Percentiles rank a stretch among this genome's conserved stretches.
Evolutionary conservation across 2,113 vertebrate species (phyloP).

Genomic region (Passerina amoena): DNA sequence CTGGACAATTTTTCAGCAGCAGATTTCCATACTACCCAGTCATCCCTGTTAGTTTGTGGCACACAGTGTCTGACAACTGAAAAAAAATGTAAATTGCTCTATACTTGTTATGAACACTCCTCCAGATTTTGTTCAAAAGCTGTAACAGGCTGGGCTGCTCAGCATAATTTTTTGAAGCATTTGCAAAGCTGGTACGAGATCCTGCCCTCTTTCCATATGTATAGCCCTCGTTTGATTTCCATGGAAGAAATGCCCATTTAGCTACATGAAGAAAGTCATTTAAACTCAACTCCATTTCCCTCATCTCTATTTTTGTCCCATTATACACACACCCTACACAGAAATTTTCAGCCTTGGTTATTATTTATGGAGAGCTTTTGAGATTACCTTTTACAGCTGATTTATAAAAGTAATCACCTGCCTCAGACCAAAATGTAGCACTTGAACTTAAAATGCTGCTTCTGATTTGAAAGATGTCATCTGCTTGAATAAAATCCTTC

Average conservation of each 20-base stretch:
- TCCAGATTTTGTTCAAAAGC: constrained; percentile 64
- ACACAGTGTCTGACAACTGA: constrained; percentile 55
- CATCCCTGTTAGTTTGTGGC: constrained; percentile 36
- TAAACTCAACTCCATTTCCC: constrained; percentile 50
- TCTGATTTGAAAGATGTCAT: constrained; percentile 47
- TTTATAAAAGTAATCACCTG: constrained; percentile 63
- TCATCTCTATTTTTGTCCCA: constrained; percentile 43
- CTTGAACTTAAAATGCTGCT: constrained; percentile 46
- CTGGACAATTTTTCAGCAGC: constrained; percentile 37
- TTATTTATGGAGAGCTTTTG: constrained; percentile 60
- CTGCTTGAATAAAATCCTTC: constrained; percentile 36
- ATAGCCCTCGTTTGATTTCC: constrained; percentile 37
- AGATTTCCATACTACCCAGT: constrained; percentile 53
- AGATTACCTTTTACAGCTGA: constrained; percentile 60
- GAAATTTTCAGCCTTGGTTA: constrained; percentile 48
- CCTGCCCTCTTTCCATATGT: constrained; percentile 53
- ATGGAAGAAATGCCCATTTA: constrained; percentile 45
- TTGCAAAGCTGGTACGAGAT: constrained; percentile 47
- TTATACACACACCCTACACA: constrained; percentile 39
- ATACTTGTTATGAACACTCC: constrained; percentile 60
- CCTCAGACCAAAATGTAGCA: constrained; percentile 35
- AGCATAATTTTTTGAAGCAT: constrained; percentile 63
- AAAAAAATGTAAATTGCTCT: constrained; percentile 63
- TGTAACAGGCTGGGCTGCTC: constrained; percentile 49
- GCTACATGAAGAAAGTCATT: constrained; percentile 29